Evolutionary conservation across 2,113 vertebrate genomes (phyloP).

Genomic region (Rhabdomys dilectus): DNA sequence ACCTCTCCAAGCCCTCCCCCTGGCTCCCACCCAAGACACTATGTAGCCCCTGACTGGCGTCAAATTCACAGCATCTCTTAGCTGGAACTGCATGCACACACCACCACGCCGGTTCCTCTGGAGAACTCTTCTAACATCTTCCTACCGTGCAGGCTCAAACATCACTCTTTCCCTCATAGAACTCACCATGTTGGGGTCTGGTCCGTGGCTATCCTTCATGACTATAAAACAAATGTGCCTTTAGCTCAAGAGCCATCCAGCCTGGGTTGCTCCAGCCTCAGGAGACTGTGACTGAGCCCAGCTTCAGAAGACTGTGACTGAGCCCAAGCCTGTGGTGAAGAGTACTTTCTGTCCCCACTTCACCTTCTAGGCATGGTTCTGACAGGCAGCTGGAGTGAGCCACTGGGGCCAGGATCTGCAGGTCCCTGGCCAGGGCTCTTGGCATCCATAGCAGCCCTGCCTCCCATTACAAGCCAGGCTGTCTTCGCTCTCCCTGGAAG

Average conservation of each 20-base stretch:
- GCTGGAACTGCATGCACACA: background rate
- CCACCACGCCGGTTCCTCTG: background rate
- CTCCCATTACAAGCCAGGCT: background rate
- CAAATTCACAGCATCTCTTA: background rate
- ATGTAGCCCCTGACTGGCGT: background rate
- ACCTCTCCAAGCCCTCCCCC: background rate
- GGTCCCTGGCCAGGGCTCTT: background rate
- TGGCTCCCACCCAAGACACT: background rate
- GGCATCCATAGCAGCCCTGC: background rate
- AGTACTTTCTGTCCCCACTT: background rate
- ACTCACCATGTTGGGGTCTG: background rate
- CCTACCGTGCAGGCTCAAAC: background rate
- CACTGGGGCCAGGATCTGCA: background rate
- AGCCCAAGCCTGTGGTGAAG: background rate
- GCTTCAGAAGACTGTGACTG: background rate
- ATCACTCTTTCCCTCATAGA: background rate
- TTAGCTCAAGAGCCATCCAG: background rate
- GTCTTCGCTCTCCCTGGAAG: slow-evolving; percentile 57
- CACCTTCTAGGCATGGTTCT: background rate
- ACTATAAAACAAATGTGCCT: background rate
- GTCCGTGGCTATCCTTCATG: background rate
- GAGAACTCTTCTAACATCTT: background rate
- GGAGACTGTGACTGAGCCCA: background rate
- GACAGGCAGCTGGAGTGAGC: no score
- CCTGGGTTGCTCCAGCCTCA: background rate